These are phyloP conservation scores for Pristis pectinata DNA, from an alignment of 2,797 vertebrate species.

Conservation along the genomic window DNA sequence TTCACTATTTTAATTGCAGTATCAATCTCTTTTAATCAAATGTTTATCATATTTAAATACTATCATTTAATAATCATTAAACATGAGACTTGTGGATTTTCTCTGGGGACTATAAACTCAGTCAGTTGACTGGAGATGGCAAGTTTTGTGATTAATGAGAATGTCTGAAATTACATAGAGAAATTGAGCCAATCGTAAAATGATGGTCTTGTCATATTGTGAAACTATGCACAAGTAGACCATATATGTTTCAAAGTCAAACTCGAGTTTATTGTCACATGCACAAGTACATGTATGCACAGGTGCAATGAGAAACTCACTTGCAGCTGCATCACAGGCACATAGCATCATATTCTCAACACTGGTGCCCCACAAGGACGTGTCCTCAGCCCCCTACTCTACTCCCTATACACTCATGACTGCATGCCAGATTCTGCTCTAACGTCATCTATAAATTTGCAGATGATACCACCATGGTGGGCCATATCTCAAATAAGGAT, in stretches of 20 bases:
- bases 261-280: too few species aligned
- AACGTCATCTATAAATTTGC: too few species aligned
- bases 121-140: background rate
- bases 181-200: background rate
- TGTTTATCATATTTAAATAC: background rate
- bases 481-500: too few species aligned
- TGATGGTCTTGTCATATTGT: background rate
- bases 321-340: too few species aligned
- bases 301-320: too few species aligned
- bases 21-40: background rate
- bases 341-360: too few species aligned
- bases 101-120: background rate
- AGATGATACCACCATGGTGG: too few species aligned
- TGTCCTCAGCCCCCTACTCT: too few species aligned
- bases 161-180: background rate
- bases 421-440: too few species aligned
- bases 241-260: background rate
- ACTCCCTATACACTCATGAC: too few species aligned
- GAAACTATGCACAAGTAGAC: background rate
- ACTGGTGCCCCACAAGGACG: too few species aligned
- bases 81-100: background rate
- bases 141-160: background rate
- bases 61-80: background rate
- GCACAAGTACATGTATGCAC: too few species aligned
- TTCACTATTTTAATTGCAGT: background rate